Conservation (phyloP, 2,888 invertebrate genomes). For the Tenthredo mesomela region DNA sequence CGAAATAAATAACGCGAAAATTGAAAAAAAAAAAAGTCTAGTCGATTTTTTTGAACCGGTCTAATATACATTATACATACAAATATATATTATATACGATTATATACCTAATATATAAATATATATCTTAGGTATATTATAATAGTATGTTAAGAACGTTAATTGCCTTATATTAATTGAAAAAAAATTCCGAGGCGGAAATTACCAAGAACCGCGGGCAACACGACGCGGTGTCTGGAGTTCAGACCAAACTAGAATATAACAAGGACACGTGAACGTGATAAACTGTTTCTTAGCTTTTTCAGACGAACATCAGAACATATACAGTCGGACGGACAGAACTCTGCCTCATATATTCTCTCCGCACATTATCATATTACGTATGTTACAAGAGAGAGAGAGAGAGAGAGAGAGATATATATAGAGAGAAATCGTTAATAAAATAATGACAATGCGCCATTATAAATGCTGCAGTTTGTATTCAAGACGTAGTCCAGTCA, state of each 20-base stretch:
- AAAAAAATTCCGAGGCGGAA: slow-evolving; percentile 7
- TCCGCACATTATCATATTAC: background rate
- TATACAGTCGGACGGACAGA: background rate
- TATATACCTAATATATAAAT: too few relatives aligned
- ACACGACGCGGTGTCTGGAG: background rate
- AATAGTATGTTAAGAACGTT: slow-evolving; percentile 20
- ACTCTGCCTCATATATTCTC: background rate
- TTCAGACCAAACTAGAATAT: slow-evolving; percentile 10
- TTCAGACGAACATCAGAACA: background rate
- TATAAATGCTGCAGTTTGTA: too few relatives aligned
- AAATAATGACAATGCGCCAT: background rate
- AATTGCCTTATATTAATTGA: slow-evolving; percentile 24
- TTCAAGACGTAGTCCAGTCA: too few relatives aligned
- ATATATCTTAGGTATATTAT: background rate
- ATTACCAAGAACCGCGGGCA: slow-evolving; percentile 16
- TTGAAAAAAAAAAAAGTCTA: too few relatives aligned
- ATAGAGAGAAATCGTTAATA: background rate
- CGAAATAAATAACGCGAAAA: too few relatives aligned
- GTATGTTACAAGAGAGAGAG: background rate
- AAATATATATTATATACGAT: too few relatives aligned
- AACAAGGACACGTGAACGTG: slow-evolving; percentile 25
- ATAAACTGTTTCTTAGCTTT: background rate
- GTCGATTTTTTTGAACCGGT: too few relatives aligned
- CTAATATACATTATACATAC: too few relatives aligned
- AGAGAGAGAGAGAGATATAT: background rate